Conservation (phyloP, 2,888 invertebrate genomes). For the Xestoiulus laeticollis region DNA sequence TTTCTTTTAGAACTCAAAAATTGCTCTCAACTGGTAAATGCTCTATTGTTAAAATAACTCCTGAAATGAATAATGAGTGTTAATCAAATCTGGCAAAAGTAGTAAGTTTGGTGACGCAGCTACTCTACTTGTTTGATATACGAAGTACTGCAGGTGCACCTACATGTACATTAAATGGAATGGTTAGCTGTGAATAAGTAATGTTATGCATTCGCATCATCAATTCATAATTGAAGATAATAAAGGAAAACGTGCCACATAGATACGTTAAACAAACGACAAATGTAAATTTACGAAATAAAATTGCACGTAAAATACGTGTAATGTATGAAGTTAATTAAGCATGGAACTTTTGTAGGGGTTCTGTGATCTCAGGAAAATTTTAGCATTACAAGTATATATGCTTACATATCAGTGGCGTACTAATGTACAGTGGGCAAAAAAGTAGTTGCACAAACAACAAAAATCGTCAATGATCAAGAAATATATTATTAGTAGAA, state of each 20-base stretch:
- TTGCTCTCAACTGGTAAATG: background rate
- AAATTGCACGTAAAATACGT: background rate
- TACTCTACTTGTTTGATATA: background rate
- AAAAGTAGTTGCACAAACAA: too few species aligned
- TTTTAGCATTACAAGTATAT: too few species aligned
- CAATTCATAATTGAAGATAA: background rate
- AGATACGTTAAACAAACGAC: background rate
- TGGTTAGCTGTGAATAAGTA: background rate
- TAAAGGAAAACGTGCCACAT: background rate
- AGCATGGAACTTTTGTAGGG: too few species aligned
- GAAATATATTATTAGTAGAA: too few species aligned
- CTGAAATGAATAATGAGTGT: background rate
- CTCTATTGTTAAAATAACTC: background rate
- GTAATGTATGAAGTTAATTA: too few species aligned
- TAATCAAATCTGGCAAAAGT: background rate
- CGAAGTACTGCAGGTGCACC: background rate
- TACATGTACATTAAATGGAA: background rate
- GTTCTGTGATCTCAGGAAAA: too few species aligned
- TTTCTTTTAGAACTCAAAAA: background rate
- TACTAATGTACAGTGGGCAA: too few species aligned
- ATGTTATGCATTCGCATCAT: background rate
- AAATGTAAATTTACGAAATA: background rate
- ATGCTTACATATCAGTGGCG: too few species aligned
- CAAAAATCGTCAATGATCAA: too few species aligned
- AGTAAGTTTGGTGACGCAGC: background rate